Percentiles rank a stretch among this genome's conserved stretches.
Conservation (phyloP, 2,797 vertebrate genomes). For the Pristis pectinata region DNA sequence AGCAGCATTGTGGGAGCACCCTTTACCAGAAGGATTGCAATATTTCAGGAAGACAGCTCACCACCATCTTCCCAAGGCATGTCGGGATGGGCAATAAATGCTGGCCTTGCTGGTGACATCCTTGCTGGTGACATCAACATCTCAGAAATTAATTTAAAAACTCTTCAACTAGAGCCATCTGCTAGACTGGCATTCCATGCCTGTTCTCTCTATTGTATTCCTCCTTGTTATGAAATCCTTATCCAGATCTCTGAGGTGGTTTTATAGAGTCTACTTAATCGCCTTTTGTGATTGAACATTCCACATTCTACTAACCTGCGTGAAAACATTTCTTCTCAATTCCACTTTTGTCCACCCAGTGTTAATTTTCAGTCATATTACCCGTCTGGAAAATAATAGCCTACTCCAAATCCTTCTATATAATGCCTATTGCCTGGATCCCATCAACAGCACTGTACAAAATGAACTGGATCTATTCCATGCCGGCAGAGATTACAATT, state of each 20-base stretch:
- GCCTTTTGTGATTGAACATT: background rate
- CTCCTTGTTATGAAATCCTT: background rate
- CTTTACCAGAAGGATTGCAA: too few relatives aligned
- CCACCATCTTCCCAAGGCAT: too few relatives aligned
- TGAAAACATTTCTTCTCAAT: background rate
- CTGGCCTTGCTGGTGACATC: too few relatives aligned
- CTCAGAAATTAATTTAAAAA: too few relatives aligned
- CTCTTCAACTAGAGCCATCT: background rate
- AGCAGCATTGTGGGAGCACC: too few relatives aligned
- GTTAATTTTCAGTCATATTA: background rate
- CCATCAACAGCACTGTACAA: background rate
- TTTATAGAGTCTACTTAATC: background rate
- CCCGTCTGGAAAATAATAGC: background rate
- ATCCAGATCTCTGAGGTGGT: background rate
- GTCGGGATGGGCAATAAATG: too few relatives aligned
- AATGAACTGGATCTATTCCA: background rate
- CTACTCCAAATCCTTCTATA: background rate
- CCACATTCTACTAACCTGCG: background rate
- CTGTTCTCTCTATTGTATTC: background rate
- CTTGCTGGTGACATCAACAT: too few relatives aligned
- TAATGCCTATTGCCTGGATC: background rate
- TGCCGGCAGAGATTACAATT: slow-evolving; percentile 10
- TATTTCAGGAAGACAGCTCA: too few relatives aligned
- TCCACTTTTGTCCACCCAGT: background rate
- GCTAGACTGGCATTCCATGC: too few relatives aligned